Base-by-base conservation (phyloP, 2,888 invertebrate genomes). In the Drosophila bunnanda region DNA sequence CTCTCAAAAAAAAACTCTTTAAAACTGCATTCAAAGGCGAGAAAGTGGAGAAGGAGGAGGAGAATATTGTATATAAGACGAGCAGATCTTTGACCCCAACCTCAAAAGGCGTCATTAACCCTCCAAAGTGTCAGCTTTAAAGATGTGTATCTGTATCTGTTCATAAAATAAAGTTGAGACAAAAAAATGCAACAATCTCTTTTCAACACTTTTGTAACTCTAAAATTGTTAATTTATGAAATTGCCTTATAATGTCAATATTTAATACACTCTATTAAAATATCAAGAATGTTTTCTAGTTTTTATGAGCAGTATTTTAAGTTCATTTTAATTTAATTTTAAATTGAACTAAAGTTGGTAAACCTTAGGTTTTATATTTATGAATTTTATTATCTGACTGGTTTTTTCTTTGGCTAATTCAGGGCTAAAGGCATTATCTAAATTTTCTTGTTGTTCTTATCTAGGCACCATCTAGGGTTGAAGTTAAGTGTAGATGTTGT, bases 401-500 rank as follows among this genome's bases (percentile, higher is more conserved):
- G n/a, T 25, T 8, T 8, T 8, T 13, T 1, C 17, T 15, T 38
- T 28, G 17, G 17, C 3, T 28, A 20, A 55, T 39, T 38, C 36
- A 58, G 20, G 58, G 25, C 17, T 20, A 12, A 12, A 25, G 36
- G 8, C 34, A 52, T 58, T 36, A 28, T 36, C 36, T n/a, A 28
- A n/a, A 54, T 38, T 58, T 15, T 4, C 4, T 9, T 48, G 4
- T 28, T 10, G 15, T 28, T 15, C 15, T 22, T 59, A 55, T 56
- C 38, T 22, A 30, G 56, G 30, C 38, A n/a, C 38, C 28, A 59
- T 59, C 64, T 48, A 8, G 64, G 64, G 64, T 50, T 64, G 25
- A 28, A 62, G 48, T 46, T 46, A 17, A 17, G 36, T 32, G 36
- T 60, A 59, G n/a, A 22, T 59, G 20, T 22, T 12, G 28, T 17